Evolutionary conservation across 2,888 invertebrate genomes (phyloP).

Genomic region (Tachystola acroxantha): DNA sequence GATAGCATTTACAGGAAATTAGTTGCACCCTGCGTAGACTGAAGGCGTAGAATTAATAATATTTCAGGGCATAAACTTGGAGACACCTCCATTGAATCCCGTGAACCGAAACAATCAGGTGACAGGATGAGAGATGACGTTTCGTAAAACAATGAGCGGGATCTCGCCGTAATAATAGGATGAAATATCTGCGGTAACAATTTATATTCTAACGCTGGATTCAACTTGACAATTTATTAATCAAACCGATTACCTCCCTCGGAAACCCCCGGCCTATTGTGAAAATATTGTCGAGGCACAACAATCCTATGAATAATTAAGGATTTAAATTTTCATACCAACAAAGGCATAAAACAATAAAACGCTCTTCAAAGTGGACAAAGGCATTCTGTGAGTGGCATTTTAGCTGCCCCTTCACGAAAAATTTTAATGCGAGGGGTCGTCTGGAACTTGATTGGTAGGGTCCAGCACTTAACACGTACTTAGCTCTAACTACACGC

Average conservation of each 20-base stretch:
- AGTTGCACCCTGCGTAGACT: too few species aligned
- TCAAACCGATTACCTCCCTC: constrained; percentile 76
- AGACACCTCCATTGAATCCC: constrained; percentile 42
- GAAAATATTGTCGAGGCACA: constrained; percentile 72
- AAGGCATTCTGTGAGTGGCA: constrained; percentile 65
- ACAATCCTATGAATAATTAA: constrained; percentile 78
- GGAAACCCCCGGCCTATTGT: constrained; percentile 68
- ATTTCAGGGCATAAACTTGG: constrained; percentile 29
- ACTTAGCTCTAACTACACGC: constrained; percentile 19
- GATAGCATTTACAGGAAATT: too few species aligned
- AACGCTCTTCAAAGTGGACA: constrained; percentile 71
- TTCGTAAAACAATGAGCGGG: constrained; percentile 74
- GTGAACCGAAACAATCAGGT: constrained; percentile 67
- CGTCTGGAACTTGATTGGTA: constrained; percentile 28
- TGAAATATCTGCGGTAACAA: constrained; percentile 77
- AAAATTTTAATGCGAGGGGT: constrained; percentile 56
- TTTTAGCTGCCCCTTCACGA: constrained; percentile 52
- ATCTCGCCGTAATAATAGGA: constrained; percentile 66
- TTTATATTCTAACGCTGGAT: constrained; percentile 75
- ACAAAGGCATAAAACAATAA: constrained; percentile 76
- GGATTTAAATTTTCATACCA: constrained; percentile 75
- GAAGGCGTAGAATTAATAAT: constrained; percentile 29
- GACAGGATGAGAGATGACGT: constrained; percentile 73
- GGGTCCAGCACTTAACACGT: constrained; percentile 33
- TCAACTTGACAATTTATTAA: constrained; percentile 79